A percentile compares a stretch with the other conserved stretches of the same genome.
Conservation (phyloP, 2,797 vertebrate species). For the Sphaeramia orbicularis region DNA sequence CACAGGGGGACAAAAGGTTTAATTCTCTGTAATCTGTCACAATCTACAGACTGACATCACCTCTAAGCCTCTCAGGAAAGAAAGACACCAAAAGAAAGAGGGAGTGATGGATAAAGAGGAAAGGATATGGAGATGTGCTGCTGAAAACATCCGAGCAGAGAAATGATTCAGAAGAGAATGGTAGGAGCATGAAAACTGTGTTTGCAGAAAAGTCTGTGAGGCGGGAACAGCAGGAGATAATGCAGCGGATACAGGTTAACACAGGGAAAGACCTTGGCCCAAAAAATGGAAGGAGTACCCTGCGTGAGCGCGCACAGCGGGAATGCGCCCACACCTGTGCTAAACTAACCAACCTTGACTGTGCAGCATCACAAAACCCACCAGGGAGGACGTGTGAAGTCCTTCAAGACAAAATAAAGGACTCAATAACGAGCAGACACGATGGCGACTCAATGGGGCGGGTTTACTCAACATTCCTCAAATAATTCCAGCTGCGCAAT, state of each 20-base stretch:
- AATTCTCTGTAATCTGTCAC: conserved; percentile 75
- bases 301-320: conserved; percentile 61
- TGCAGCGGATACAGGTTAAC: conserved; percentile 47
- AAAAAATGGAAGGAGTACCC: conserved; percentile 74
- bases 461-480: conserved; percentile 36
- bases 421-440: conserved; percentile 36
- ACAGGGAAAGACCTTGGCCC: conserved; percentile 82
- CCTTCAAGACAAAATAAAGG: conserved; percentile 37
- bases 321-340: conserved; percentile 62
- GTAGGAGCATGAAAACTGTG: conserved; percentile 11
- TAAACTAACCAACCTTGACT: conserved; percentile 49
- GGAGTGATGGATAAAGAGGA: conserved; percentile 34
- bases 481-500: conserved; percentile 47
- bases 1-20: conserved; percentile 75
- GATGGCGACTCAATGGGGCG: conserved; percentile 62
- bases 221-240: conserved; percentile 8
- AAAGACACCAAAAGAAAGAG: conserved; percentile 41
- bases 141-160: conserved; percentile 18
- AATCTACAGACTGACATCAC: conserved; percentile 73
- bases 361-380: conserved; percentile 21
- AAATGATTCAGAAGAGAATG: conserved; percentile 3
- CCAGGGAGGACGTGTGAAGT: conserved; percentile 16
- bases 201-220: conserved; percentile 2
- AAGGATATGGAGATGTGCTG: conserved; percentile 24
- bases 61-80: conserved; percentile 45